phyloP scores from a whole-genome alignment of 2,797 vertebrate genomes.

The Melanotaenia trifasciata region DNA sequence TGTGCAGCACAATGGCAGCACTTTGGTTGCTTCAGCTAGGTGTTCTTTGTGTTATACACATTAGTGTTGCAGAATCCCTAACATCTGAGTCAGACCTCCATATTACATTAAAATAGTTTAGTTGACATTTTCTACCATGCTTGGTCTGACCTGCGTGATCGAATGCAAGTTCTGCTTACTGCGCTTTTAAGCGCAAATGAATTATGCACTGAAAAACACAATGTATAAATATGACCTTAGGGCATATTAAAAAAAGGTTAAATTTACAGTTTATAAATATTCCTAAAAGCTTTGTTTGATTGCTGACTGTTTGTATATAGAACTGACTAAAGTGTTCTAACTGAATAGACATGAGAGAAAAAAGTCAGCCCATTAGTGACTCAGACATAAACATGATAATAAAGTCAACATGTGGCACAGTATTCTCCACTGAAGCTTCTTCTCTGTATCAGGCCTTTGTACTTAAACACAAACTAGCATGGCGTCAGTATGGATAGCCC shows the following conservation, averaged over 20 bases:
- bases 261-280: constrained; percentile 24
- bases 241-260: constrained; percentile 26
- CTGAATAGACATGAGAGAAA: constrained; percentile 52
- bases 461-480: constrained; percentile 59
- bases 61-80: neutral
- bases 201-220: constrained; percentile 18
- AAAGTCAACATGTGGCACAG: constrained; percentile 68
- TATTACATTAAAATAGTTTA: neutral
- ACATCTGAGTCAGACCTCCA: neutral
- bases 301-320: constrained; percentile 63
- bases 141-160: constrained; percentile 6
- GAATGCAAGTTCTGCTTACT: constrained; percentile 1
- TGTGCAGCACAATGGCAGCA: neutral
- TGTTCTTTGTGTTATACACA: neutral
- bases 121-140: constrained; percentile 13
- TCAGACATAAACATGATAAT: constrained; percentile 75
- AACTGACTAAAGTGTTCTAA: constrained; percentile 34
- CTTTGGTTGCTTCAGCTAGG: neutral
- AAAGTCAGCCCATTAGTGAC: constrained; percentile 58
- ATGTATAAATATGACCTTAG: constrained; percentile 33
- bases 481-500: constrained; percentile 71
- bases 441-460: constrained; percentile 55
- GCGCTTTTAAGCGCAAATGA: constrained; percentile 9
- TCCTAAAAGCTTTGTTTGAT: constrained; percentile 42
- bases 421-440: constrained; percentile 61